These are phyloP conservation scores for Scaptomyza caliginosa DNA, from an alignment of 2,888 invertebrate species.

Conservation along the genomic window DNA sequence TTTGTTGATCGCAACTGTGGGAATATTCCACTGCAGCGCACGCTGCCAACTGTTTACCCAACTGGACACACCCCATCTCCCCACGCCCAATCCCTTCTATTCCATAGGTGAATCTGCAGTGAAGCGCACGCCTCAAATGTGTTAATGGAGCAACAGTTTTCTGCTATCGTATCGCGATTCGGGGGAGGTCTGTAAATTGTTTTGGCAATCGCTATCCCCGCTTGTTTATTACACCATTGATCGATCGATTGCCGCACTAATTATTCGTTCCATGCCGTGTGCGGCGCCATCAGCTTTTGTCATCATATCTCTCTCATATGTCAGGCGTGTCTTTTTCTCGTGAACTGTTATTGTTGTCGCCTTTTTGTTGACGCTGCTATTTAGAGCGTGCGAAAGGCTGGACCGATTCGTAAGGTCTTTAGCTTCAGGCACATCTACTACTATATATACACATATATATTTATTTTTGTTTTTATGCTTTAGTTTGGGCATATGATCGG, in stretches of 20 bases:
- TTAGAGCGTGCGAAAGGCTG: slow-evolving; percentile 68
- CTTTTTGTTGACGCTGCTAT: slow-evolving; percentile 46
- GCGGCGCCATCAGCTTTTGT: slow-evolving; percentile 43
- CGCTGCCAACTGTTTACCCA: slow-evolving; percentile 48
- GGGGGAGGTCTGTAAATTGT: slow-evolving; percentile 46
- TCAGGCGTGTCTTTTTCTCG: slow-evolving; percentile 39
- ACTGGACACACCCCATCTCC: slow-evolving; percentile 16
- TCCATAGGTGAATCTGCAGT: neutral
- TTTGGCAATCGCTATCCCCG: slow-evolving; percentile 40
- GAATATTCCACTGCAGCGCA: slow-evolving; percentile 72
- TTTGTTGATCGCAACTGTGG: slow-evolving; percentile 59
- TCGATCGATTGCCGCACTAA: slow-evolving; percentile 59
- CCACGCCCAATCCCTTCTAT: neutral
- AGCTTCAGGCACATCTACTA: slow-evolving; percentile 1
- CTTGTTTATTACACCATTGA: slow-evolving; percentile 23
- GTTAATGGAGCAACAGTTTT: slow-evolving; percentile 71
- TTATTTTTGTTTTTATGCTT: neutral
- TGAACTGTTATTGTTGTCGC: slow-evolving; percentile 24
- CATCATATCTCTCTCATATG: slow-evolving; percentile 16
- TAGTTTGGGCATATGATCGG: slow-evolving; percentile 36
- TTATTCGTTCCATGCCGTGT: slow-evolving; percentile 50
- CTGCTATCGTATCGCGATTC: slow-evolving; percentile 37
- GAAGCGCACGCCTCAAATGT: slow-evolving; percentile 62
- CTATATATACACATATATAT: neutral
- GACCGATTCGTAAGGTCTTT: slow-evolving; percentile 15